Evolutionary conservation across 2,113 vertebrate species (phyloP).

Genomic region (Sula dactylatra): DNA sequence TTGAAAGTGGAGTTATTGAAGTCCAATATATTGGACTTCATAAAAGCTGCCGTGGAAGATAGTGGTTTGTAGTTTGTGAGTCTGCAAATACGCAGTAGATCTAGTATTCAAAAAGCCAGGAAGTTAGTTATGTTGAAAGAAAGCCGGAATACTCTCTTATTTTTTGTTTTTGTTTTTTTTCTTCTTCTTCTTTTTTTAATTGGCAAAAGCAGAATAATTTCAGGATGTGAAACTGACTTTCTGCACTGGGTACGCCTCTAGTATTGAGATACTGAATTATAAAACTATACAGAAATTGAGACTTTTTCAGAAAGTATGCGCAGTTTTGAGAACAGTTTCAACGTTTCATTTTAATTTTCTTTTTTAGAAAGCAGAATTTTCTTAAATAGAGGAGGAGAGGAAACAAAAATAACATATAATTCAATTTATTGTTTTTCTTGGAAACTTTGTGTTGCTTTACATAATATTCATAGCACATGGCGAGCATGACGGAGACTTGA

Average conservation of each 20-base stretch:
- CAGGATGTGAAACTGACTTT: neutral
- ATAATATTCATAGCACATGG: neutral
- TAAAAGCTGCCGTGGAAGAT: neutral
- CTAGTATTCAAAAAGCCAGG: neutral
- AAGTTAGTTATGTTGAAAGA: neutral
- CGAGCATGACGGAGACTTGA: neutral
- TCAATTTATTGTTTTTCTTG: neutral
- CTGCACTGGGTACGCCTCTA: neutral
- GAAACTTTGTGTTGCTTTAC: neutral
- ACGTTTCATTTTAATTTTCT: neutral
- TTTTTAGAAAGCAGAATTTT: neutral
- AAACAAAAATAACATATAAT: neutral
- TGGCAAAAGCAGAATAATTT: neutral
- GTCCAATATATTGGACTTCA: neutral
- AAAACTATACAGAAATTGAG: neutral
- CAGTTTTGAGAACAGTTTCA: neutral
- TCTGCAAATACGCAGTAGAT: neutral
- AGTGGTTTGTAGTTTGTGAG: neutral
- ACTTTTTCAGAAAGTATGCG: neutral
- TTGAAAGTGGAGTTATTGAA: neutral
- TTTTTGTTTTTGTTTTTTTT: neutral
- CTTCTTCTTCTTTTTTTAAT: neutral
- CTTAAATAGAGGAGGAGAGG: neutral
- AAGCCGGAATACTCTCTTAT: neutral
- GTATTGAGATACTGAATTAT: neutral